These are phyloP conservation scores for Threskiornis aethiopicus DNA, from an alignment of 2,797 vertebrate species.

Conservation along the genomic window DNA sequence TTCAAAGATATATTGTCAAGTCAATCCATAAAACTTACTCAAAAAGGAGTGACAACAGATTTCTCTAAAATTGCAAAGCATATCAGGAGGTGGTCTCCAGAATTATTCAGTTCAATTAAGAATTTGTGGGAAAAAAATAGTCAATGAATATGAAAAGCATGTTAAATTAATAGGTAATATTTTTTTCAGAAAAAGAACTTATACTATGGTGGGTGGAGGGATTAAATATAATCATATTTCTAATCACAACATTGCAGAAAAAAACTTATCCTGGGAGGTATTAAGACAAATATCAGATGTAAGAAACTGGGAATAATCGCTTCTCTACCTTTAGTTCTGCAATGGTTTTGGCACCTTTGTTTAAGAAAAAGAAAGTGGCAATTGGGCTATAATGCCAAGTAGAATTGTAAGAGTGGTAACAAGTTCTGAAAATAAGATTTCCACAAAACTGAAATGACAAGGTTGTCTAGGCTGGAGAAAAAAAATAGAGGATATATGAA, in stretches of 20 bases:
- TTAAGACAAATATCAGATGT: neutral
- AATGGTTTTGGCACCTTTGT: neutral
- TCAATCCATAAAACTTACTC: neutral
- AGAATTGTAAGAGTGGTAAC: neutral
- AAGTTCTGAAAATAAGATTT: neutral
- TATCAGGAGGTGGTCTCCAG: neutral
- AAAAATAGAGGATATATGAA: neutral
- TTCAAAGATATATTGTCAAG: neutral
- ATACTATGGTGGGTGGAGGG: neutral
- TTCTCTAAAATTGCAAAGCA: neutral
- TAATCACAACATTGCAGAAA: neutral
- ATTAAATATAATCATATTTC: neutral
- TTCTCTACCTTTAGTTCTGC: neutral
- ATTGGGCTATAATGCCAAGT: neutral
- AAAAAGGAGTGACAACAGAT: neutral
- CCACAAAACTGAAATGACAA: accelerated
- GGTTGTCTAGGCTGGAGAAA: neutral
- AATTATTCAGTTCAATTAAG: neutral
- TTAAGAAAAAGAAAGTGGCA: neutral
- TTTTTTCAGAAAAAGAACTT: neutral
- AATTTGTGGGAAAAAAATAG: neutral
- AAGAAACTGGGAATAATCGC: neutral
- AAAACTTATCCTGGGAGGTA: neutral
- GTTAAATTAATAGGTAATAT: neutral
- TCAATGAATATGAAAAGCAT: neutral